phyloP scores from a whole-genome alignment of 2,113 vertebrate species.

The Callipepla californica region DNA sequence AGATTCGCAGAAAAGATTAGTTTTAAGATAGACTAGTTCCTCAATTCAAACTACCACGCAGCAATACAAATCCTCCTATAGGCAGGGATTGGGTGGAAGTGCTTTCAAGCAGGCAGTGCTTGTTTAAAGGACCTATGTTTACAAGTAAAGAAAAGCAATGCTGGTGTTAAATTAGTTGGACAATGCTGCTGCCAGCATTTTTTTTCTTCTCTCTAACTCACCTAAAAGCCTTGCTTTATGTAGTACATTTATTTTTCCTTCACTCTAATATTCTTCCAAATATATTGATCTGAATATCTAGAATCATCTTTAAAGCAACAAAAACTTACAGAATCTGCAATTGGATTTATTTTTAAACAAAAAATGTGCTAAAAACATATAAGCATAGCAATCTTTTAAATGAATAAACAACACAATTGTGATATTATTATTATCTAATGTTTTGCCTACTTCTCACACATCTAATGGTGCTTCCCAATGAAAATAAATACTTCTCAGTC shows the following conservation, averaged over 20 bases:
- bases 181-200: background rate
- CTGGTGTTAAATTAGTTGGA: background rate
- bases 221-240: background rate
- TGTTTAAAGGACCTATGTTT: background rate
- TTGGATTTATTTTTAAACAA: background rate
- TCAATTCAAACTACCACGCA: background rate
- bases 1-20: background rate
- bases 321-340: background rate
- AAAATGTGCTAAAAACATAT: background rate
- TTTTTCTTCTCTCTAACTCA: background rate
- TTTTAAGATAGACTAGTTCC: background rate
- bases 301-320: background rate
- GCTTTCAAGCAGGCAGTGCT: background rate
- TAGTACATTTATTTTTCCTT: background rate
- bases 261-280: background rate
- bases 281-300: background rate
- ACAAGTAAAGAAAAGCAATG: background rate
- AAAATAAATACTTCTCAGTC: background rate
- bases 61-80: background rate
- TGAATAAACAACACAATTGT: too few relatives aligned
- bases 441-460: background rate
- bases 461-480: background rate
- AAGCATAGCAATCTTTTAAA: background rate
- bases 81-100: background rate
- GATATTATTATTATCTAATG: background rate